Evolutionary conservation across 2,797 vertebrate species (phyloP), one percentile per base, ranked within the genome.

Genomic region (Xenopus petersii): DNA sequence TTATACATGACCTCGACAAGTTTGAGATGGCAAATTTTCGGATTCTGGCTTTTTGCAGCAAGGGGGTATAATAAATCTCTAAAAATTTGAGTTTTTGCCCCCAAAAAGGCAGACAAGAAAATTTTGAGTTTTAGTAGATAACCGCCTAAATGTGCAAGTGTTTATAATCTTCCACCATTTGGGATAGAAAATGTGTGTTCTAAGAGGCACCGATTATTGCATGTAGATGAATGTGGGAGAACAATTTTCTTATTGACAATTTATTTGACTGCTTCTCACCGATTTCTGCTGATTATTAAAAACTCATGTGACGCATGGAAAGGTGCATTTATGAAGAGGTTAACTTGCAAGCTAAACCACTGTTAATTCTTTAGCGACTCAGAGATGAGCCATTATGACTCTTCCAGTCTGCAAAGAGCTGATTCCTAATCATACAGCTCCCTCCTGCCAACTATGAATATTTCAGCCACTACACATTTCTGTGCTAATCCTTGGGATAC

Each of bases 401-500:
- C 26, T 64, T 47, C 36, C 59, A 54, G 26, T 36, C 49, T 56
- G 15, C 17, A 12, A 33, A 13, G 1, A 46, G 54, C 13, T 16
- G 21, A 42, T 47, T 56, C 56, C 21, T 21, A 33, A 3, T 64
- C 55, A 67, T 73, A 65, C 8, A 67, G 54, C 70, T 82, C 75
- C 61, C 63, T 67, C 66, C 61, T 79, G 71, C 60, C 54, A 72
- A 68, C 54, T 36, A 71, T 77, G 26, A 77, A 72, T 73, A 68
- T 68, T 73, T 73, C 2, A 16, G 17, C 2, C n/a, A 7, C 64
- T 68, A 10, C 36, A 64, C 58, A 47, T 10, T 72, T 17, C 74
- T 46, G 5, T 62, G 10, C 61, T 12, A 51, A 51, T 59, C 6
- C 54, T 33, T 42, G 21, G 12, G 13, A 63, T 1, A 33, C 49